Conservation (phyloP, 2,113 vertebrate genomes). For the Labeo rohita region DNA sequence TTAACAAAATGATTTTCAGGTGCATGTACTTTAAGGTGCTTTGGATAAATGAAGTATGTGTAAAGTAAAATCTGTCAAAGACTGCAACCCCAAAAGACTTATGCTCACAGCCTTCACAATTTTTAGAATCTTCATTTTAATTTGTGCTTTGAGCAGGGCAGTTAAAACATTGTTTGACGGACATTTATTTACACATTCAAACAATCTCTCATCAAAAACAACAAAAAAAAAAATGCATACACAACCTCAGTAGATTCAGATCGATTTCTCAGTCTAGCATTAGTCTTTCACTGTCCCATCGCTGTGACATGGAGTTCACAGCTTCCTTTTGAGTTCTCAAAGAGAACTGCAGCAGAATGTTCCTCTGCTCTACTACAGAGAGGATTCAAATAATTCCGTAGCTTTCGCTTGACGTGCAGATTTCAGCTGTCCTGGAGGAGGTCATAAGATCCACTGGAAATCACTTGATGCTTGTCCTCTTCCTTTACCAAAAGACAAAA, state of each 20-base stretch:
- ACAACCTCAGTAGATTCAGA: neutral
- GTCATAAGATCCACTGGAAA: constrained; percentile 58
- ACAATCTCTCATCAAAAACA: no score
- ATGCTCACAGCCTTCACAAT: neutral
- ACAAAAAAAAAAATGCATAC: neutral
- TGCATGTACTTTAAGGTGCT: neutral
- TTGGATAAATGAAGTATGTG: constrained; percentile 1
- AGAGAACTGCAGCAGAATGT: constrained; percentile 7
- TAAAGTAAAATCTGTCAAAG: neutral
- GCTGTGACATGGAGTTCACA: neutral
- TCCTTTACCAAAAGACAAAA: constrained; percentile 52
- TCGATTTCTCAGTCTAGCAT: neutral
- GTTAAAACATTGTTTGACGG: neutral
- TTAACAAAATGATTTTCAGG: neutral
- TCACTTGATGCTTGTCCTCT: constrained; percentile 66
- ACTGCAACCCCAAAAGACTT: neutral
- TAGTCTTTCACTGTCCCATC: neutral
- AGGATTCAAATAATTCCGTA: neutral
- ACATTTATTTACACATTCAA: constrained; percentile 7
- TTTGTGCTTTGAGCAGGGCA: neutral
- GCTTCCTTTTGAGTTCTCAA: neutral
- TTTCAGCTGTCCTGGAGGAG: constrained; percentile 70
- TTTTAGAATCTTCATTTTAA: neutral
- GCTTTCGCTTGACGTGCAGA: neutral
- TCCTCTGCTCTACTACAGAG: neutral